Base-by-base conservation (phyloP, 2,888 invertebrate species). In the Cenopis cana region DNA sequence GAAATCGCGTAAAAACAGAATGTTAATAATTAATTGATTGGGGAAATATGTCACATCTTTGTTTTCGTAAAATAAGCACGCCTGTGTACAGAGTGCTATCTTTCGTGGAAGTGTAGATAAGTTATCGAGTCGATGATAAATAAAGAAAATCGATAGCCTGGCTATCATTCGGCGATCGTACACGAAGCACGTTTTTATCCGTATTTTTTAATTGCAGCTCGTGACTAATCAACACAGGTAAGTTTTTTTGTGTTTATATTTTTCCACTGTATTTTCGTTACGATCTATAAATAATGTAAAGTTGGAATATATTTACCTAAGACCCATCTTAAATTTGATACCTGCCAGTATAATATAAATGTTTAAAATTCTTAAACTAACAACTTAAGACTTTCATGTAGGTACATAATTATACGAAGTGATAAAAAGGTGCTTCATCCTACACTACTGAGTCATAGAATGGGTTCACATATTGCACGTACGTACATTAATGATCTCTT, bases 81-180 rank as follows among this genome's bases (percentile, higher is more conserved):
- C n/a, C 24, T 38, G 41, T n/a, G 12, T 36, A 14, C 17, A 36
- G 56, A 69, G 20, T 49, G 24, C 33, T 70, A 66, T 60, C 66
- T 61, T 67, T 67, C 36, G 38, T 24, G 55, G 17, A 67, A 55
- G 71, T 56, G 20, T 14, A 20, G 70, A 71, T 71, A 71, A 10
- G 66, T 71, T 70, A 71, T 71, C 71, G n/a, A 36, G 24, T 56
- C 10, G 29, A 55, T 14, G 55, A 67, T 71, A 71, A 67, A 67
- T 67, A 67, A 61, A 36, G 29, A 56, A 61, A 67, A 67, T 50
- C 67, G 50, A 67, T 71, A 56, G 36, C 38, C 38, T 6, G 29
- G 12, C 49, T 67, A 67, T 61, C 71, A 71, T 67, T 67, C 67
- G 56, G 49, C 71, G 17, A 56, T 38, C 18, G 55, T 61, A 61